Base-by-base conservation (phyloP, 2,888 invertebrate species). In the Auanema sp. region DNA sequence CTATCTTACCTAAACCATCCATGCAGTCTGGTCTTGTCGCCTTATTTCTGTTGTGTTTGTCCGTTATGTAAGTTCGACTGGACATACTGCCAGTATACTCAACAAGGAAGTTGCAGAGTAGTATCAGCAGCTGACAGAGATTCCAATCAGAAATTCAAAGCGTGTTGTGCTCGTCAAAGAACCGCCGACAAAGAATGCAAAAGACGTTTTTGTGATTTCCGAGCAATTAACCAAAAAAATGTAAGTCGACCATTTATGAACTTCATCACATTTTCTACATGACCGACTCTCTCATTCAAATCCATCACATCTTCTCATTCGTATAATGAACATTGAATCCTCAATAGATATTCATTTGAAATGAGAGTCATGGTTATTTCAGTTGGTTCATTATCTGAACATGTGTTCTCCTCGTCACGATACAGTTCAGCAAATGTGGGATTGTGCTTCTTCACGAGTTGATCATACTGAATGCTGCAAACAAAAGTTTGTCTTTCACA, bases 391-490 rank as follows among this genome's bases (percentile, higher is more conserved):
- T 47, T 76, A 69, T 60, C 58, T 80, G 23, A 80, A 80, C 62
- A 71, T 71, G 5, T 80, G 80, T 56, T 68, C 74, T 5, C 75
- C 79, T 11, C 69, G 76, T 12, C 76, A 78, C 18, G 60, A 68
- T n/a, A 80, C 80, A 1, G 78, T 80, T 1, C 52, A 60, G 18
- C 65, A 76, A 54, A 79, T 80, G 79, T 80, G 80, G 80, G 76
- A 77, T 59, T 80, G 80, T 64, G 80, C 79, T 14, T 75, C 77
- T n/a, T 75, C 76, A 14, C 63, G 78, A 50, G 69, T 64, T 8
- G 80, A 80, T 56, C 80, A 80, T 55, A 77, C 78, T 1, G 75
- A 74, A 12, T 80, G 80, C 55, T 80, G 80, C 63, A 78, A 73
- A 60, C 73, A 68, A 57, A 80, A 76, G 79, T 79, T 10, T 47